A percentile compares a stretch with the other conserved stretches of the same genome.
Conservation (phyloP, 2,888 invertebrate genomes). For the Noctua janthe region DNA sequence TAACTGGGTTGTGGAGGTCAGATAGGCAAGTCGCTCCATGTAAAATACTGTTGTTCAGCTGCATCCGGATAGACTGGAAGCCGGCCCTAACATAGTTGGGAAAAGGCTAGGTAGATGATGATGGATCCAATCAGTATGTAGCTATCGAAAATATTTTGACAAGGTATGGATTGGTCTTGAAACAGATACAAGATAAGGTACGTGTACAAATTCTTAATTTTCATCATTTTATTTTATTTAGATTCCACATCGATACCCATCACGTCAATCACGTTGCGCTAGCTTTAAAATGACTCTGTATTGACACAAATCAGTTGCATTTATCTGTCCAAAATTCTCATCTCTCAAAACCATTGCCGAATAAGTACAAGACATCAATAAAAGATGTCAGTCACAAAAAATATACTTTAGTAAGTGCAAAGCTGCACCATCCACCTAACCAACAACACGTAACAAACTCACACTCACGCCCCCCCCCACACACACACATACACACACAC, state of each 20-base stretch:
- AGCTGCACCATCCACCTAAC: not conserved
- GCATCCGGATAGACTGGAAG: no score
- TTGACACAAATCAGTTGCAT: not conserved
- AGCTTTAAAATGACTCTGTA: not conserved
- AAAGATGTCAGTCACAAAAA: not conserved
- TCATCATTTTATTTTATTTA: not conserved
- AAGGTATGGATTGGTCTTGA: not conserved
- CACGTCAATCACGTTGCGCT: not conserved
- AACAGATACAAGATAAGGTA: not conserved
- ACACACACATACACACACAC: conserved; percentile 1
- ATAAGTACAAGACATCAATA: not conserved
- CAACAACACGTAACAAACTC: not conserved
- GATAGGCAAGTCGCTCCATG: no score
- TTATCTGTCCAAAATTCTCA: not conserved
- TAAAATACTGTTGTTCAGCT: no score
- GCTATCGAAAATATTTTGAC: not conserved
- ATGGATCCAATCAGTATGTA: not conserved
- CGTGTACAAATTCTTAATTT: not conserved
- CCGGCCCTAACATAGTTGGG: no score
- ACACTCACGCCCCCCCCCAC: not conserved
- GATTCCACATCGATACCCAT: not conserved
- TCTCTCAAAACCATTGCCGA: not conserved
- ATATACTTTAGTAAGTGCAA: not conserved
- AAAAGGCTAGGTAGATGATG: no score
- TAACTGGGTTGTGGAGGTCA: no score